Evolutionary conservation across 2,113 vertebrate genomes (phyloP), one percentile per base, ranked within the genome.

Genomic region (Alligator mississippiensis): DNA sequence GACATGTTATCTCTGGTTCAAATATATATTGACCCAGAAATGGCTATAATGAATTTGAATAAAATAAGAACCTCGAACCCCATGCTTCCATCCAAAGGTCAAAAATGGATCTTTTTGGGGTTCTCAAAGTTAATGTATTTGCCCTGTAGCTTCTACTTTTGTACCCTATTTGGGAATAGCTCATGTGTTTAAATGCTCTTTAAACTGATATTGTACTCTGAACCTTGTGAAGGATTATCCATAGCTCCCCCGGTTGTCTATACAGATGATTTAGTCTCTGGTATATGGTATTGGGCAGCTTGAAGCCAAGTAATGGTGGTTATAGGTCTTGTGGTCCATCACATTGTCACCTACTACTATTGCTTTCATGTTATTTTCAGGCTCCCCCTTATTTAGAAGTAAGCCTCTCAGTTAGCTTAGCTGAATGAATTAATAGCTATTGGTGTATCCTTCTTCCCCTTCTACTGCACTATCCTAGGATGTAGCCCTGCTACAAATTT

Each of bases 21-120:
- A 47, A 47, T 47, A 47, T 47, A 47, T 47, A 47, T 47, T 47
- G 47, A 47, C 47, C 47, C 47, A 47, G 80, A 90, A 55, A 63
- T 81, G 77, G 47, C 64, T 90, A 72, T 92, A 89, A 88, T 95
- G 90, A 91, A 70, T n/a, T 68, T 64, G 57, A 74, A 70, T 90
- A 86, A 90, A 93, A 94, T 61, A 90, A 87, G 88, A 94, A 92
- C 7, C 0, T 7, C 60, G 77, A 28, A 64, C 6, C 16, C 60
- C 22, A 21, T 38, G 18, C 17, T 72, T 72, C 22, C 30, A 22
- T 38, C 30, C 5, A 38, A 18, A 34, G 34, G 34, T 34, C 38
- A 30, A 72, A 72, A 72, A 38, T 38, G 68, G 38, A 72, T 21
- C 22, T 6, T 38, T 72, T 18, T 28, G 83, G 16, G 62, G 6